These are phyloP conservation scores for Adelphocoris suturalis DNA, from an alignment of 2,888 invertebrate genomes.

Conservation along the genomic window DNA sequence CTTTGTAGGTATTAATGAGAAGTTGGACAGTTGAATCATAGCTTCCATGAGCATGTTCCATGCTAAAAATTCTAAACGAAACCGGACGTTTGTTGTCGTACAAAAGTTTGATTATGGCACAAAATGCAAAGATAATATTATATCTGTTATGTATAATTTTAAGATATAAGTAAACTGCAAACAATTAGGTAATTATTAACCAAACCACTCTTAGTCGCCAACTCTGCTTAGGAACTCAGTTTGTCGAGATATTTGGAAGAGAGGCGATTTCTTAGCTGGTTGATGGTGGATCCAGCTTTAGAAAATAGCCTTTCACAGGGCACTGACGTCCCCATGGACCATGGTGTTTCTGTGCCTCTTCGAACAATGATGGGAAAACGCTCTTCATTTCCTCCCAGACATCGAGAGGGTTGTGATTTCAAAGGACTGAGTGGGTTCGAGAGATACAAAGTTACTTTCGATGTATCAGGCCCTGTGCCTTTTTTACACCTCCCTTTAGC, in stretches of 20 bases:
- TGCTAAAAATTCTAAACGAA: too few species aligned
- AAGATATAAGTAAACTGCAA: too few species aligned
- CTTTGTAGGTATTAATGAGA: too few species aligned
- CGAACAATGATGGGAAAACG: conserved; percentile 3
- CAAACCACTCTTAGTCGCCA: background rate
- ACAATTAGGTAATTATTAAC: too few species aligned
- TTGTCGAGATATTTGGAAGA: background rate
- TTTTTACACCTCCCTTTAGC: too few species aligned
- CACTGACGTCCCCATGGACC: conserved; percentile 18
- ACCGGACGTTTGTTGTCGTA: too few species aligned
- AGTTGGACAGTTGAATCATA: too few species aligned
- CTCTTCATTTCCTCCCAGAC: conserved; percentile 12
- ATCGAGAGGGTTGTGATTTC: conserved; percentile 18
- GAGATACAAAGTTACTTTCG: background rate
- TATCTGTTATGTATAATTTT: too few species aligned
- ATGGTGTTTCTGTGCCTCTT: background rate
- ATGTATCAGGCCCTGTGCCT: background rate
- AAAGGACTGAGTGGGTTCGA: conserved; percentile 19
- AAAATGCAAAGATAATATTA: too few species aligned
- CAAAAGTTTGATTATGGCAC: too few species aligned
- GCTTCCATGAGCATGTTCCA: too few species aligned
- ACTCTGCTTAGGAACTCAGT: conserved; percentile 4
- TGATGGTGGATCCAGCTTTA: background rate
- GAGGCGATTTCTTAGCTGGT: conserved; percentile 27
- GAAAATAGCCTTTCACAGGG: conserved; percentile 12